These are phyloP conservation scores for Andrena chrysosceles DNA, from an alignment of 2,888 invertebrate genomes.

Conservation along the genomic window DNA sequence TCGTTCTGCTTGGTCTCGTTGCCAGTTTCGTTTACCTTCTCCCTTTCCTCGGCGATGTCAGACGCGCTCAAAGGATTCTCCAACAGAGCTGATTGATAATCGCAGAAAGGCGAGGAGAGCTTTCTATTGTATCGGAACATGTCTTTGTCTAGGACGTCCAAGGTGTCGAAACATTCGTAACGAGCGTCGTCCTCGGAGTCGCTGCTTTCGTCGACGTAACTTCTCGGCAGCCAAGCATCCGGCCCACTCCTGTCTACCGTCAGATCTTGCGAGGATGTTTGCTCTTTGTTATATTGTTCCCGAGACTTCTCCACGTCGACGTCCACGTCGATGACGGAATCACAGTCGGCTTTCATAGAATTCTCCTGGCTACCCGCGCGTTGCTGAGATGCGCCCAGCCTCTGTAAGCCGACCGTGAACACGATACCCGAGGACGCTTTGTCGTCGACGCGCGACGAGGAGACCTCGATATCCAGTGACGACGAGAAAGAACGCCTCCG, in stretches of 20 bases:
- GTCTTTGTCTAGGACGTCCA: conserved; percentile 31
- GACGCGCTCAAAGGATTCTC: neutral
- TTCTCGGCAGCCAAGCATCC: conserved; percentile 69
- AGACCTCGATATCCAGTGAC: conserved; percentile 38
- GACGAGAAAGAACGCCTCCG: conserved; percentile 64
- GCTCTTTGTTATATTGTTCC: conserved; percentile 67
- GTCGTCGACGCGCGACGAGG: conserved; percentile 45
- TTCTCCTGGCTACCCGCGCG: conserved; percentile 41
- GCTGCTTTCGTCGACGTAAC: conserved; percentile 29
- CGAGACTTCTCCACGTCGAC: conserved; percentile 69
- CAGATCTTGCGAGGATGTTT: conserved; percentile 78
- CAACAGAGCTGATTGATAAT: neutral
- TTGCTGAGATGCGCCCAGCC: conserved; percentile 68
- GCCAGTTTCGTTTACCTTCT: neutral
- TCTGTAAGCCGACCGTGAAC: conserved; percentile 80
- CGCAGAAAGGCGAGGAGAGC: neutral
- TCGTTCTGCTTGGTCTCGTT: neutral
- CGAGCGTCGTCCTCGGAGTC: conserved; percentile 58
- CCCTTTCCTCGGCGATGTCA: neutral
- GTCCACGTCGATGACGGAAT: conserved; percentile 48
- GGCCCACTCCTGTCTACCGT: conserved; percentile 35
- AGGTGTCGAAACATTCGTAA: conserved; percentile 45
- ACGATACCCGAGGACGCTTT: conserved; percentile 71
- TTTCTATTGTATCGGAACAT: neutral
- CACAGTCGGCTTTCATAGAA: conserved; percentile 50